phyloP scores from a whole-genome alignment of 1,140 invertebrate genomes.

The Pteromalus puparum region DNA sequence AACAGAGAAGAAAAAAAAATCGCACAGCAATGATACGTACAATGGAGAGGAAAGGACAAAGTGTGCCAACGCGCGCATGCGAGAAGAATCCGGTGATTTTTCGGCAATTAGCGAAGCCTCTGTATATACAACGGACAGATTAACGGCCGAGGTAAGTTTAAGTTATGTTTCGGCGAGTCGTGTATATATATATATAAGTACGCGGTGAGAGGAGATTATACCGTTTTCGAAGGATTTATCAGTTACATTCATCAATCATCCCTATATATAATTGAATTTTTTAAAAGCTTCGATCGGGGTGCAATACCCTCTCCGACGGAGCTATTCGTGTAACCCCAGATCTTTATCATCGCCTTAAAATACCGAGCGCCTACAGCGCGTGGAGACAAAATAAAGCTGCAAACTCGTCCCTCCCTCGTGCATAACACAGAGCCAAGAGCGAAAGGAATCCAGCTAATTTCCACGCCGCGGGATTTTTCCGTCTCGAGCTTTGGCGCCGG shows the following conservation, averaged over 20 bases:
- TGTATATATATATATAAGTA: too few relatives aligned
- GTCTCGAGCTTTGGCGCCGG: slow-evolving; percentile 16
- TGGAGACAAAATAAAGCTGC: too few relatives aligned
- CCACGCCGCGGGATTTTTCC: slow-evolving; percentile 8
- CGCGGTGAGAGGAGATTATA: neutral
- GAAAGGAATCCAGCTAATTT: slow-evolving; percentile 12
- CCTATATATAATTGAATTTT: too few relatives aligned
- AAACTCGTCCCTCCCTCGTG: neutral
- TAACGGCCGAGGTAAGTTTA: slow-evolving; percentile 16
- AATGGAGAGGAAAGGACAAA: neutral
- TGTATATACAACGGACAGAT: slow-evolving; percentile 8
- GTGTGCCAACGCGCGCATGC: neutral
- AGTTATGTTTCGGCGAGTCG: neutral
- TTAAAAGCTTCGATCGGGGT: too few relatives aligned
- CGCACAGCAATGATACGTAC: neutral
- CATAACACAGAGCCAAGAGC: too few relatives aligned
- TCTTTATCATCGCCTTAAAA: neutral
- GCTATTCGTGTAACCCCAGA: neutral
- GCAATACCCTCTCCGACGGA: too few relatives aligned
- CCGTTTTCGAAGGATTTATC: neutral
- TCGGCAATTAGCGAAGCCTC: slow-evolving; percentile 22
- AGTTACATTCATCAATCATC: neutral
- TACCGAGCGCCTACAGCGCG: neutral
- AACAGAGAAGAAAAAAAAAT: too few relatives aligned
- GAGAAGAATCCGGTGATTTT: neutral